phyloP scores from a whole-genome alignment of 1,140 invertebrate genomes.

The Acyrthosiphon pisum region DNA sequence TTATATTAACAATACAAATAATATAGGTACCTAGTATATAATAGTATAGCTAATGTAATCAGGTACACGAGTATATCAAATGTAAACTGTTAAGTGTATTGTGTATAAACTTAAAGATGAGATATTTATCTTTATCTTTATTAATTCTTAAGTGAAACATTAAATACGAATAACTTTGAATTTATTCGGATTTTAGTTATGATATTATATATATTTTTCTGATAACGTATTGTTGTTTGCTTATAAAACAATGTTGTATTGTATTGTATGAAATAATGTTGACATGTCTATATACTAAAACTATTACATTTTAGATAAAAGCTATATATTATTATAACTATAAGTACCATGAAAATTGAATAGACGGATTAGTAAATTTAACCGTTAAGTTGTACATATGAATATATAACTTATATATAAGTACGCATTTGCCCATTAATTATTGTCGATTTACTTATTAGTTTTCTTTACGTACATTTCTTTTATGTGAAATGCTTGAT shows the following conservation, averaged over 20 bases:
- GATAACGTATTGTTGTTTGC: background rate
- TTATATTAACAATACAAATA: background rate
- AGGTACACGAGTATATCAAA: background rate
- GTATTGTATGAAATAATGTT: background rate
- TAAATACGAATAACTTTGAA: background rate
- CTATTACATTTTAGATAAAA: background rate
- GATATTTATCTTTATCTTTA: no score
- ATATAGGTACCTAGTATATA: background rate
- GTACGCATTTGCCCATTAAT: background rate
- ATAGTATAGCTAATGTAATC: background rate
- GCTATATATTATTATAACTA: background rate
- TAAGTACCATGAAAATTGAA: background rate
- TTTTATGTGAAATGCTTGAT: background rate
- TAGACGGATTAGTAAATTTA: background rate
- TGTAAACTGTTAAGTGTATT: no score
- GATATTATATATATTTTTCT: background rate
- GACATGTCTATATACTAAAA: no score
- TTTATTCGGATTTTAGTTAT: background rate
- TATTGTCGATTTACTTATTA: background rate
- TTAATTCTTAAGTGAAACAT: background rate
- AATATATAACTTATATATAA: no score
- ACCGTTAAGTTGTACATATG: background rate
- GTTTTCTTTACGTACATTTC: background rate
- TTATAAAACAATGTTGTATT: background rate
- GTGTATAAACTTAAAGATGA: background rate